phyloP scores from a whole-genome alignment of 2,113 vertebrate species.

The Paradoxurus hermaphroditus region DNA sequence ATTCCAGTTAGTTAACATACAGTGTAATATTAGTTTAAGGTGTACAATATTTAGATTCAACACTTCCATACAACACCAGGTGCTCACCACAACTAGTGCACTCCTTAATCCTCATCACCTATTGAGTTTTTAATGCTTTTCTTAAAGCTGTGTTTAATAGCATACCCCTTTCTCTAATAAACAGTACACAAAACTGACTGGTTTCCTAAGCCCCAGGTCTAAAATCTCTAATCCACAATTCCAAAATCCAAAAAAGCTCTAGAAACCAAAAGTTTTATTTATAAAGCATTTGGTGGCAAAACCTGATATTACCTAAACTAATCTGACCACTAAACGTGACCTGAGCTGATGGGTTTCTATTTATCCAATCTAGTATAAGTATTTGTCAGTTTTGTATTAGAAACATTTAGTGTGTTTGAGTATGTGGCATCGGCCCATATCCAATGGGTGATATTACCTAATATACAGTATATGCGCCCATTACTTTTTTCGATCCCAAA shows the following conservation, averaged over 20 bases:
- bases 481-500: constrained; percentile 9
- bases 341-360: not conserved
- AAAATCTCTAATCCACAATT: not conserved
- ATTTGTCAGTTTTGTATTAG: not conserved
- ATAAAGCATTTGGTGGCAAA: not conserved
- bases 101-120: not conserved
- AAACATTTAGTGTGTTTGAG: constrained; percentile 19
- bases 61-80: not conserved
- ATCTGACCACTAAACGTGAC: not conserved
- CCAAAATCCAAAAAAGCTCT: not conserved
- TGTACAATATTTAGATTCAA: not conserved
- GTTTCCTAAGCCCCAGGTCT: not conserved
- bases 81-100: not conserved
- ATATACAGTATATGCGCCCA: not conserved
- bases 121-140: not conserved
- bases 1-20: not conserved
- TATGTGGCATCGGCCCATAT: not conserved
- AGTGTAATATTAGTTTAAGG: not conserved
- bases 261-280: not conserved
- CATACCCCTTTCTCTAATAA: not conserved
- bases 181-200: not conserved
- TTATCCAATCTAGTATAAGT: not conserved
- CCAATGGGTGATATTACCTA: not conserved
- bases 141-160: not conserved
- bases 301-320: not conserved